Conservation (phyloP, 2,888 invertebrate species). For the Diabrotica balteata region DNA sequence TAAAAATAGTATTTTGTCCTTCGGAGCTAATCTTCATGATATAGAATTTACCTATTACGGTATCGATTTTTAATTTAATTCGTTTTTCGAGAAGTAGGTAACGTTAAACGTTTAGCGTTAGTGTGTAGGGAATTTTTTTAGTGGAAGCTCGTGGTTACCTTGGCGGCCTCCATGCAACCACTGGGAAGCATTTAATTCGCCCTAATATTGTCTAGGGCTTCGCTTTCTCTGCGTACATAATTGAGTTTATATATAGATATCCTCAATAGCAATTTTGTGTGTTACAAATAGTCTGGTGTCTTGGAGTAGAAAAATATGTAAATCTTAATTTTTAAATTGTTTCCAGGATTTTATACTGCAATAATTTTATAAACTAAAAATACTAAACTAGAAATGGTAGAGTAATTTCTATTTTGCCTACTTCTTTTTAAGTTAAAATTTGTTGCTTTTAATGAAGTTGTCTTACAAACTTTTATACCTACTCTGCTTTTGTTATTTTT, state of each 20-base stretch:
- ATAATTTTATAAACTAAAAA: too few species aligned
- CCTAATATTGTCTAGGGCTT: slow-evolving; percentile 2
- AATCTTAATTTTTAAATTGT: too few species aligned
- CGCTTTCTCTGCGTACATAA: background rate
- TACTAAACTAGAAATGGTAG: too few species aligned
- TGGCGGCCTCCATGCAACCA: background rate
- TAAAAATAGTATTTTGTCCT: background rate
- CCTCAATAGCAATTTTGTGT: too few species aligned
- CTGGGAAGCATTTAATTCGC: background rate
- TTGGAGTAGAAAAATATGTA: too few species aligned
- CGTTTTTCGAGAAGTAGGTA: slow-evolving; percentile 4
- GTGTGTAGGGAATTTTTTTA: background rate
- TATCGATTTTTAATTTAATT: slow-evolving; percentile 2
- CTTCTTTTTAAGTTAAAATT: too few species aligned
- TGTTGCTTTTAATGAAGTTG: too few species aligned
- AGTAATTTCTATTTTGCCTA: too few species aligned
- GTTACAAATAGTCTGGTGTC: too few species aligned
- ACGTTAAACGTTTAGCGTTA: background rate
- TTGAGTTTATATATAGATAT: background rate
- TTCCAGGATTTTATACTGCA: too few species aligned
- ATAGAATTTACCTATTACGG: background rate
- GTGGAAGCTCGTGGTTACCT: background rate
- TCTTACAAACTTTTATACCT: too few species aligned
- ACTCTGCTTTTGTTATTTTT: too few species aligned
- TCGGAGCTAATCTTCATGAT: background rate